Evolutionary conservation across 2,888 invertebrate genomes (phyloP), one percentile per base, ranked within the genome.

Genomic region (Lepetodrilus schrolli): DNA sequence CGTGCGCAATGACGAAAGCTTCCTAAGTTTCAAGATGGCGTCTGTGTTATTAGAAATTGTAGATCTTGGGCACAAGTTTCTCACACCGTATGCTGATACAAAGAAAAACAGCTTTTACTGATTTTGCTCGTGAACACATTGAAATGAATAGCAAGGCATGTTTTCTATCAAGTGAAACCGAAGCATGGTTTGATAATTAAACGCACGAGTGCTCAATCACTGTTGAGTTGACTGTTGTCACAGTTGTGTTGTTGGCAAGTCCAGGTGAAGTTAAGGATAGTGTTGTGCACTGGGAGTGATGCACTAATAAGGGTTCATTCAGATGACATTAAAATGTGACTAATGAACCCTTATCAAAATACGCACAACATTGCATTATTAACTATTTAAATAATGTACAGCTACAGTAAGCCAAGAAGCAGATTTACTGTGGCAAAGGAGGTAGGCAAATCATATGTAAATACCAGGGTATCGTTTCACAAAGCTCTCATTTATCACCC

Each of bases 11-110:
- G 21, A 17, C n/a, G 21, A 48, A 72, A 65, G 79, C 79, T 77
- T 79, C 79, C 77, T 74, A 77, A 75, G 79, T 74, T 79, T 79
- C 79, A 79, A 79, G 49, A 79, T 79, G 79, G 79, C 77, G 75
- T 75, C 66, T 50, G 66, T 58, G 58, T 58, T 58, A 30, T 8
- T 58, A 66, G 36, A 47, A 48, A 66, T 70, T 50, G 34, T 58
- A 17, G 21, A 48, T 58, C 30, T 26, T 17, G 13, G 8, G 43
- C 43, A 43, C 17, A 17, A 17, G 43, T 43, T 7, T 43, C 43
- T 43, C 13, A 43, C 43, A 17, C 43, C 43, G 17, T 43, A 17
- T 13, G 43, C 13, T 43, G 43, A 43, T 3, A 43, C 43, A 43
- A 13, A 43, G 43, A 4, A 4, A 43, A 43, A 43, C 43, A n/a